A percentile compares a stretch with the other conserved stretches of the same genome.
Evolutionary conservation across 2,797 vertebrate species (phyloP).

Genomic region (Lagocephalus sceleratus): DNA sequence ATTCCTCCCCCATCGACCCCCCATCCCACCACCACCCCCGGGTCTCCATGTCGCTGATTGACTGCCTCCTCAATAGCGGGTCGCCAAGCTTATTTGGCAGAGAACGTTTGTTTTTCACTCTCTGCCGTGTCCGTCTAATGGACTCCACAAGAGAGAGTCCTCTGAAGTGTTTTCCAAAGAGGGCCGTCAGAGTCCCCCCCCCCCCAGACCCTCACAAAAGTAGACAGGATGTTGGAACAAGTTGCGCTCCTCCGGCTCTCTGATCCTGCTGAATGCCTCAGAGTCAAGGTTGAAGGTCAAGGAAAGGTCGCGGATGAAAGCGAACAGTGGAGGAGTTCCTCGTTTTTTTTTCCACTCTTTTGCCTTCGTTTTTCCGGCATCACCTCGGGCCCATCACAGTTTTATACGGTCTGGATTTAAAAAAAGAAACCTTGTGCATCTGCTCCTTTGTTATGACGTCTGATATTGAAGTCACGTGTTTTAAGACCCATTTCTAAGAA

Average conservation of each 20-base stretch:
- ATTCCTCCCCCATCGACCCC: constrained; percentile 25
- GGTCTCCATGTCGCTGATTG: constrained; percentile 37
- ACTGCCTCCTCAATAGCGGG: constrained; percentile 49
- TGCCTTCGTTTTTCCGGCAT: no score
- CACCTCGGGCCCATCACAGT: no score
- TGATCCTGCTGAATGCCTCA: no score
- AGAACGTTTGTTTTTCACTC: constrained; percentile 71
- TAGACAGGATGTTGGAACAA: constrained; percentile 54
- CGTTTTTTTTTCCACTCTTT: no score
- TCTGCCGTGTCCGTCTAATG: constrained; percentile 61
- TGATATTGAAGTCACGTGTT: neutral
- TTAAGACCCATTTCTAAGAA: neutral
- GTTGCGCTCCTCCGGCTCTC: constrained; percentile 30
- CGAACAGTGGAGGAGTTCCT: no score
- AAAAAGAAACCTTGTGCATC: no score
- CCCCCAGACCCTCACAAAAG: constrained; percentile 62
- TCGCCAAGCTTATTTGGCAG: constrained; percentile 73
- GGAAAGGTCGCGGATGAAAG: no score
- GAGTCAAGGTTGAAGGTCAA: no score
- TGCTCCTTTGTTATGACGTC: no score
- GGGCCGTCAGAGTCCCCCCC: constrained; percentile 55
- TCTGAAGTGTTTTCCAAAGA: constrained; percentile 61
- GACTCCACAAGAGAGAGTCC: constrained; percentile 62
- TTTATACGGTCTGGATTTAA: no score
- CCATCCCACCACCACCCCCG: constrained; percentile 11